Evolutionary conservation across 37 sponge, comb jelly and placozoan genomes (phyloP), one percentile per base, ranked within the genome.

Genomic region (Lycopodina hypogea): DNA sequence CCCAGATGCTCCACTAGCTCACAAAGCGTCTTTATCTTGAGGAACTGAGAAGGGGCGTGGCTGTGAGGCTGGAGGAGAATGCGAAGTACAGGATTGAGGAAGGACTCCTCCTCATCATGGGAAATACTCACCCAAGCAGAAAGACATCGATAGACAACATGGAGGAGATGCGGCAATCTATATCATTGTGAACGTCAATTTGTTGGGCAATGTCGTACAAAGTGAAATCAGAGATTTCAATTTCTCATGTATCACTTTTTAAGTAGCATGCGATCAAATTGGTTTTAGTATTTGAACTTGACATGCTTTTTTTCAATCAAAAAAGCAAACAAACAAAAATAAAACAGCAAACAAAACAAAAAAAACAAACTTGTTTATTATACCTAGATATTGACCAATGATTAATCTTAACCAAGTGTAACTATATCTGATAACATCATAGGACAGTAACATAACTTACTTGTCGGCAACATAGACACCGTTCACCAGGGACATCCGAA

Each of bases 81-180:
- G 12, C 7, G 3, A 34, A 65, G 32, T 2, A 65, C 32, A 12
- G 34, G 66, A 65, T 28, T 32, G 33, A 65, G 2, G 34, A 65
- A 65, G 2, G 30, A 14, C 30, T 2, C 34, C 50, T 70, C 82
- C 29, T n/a, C n/a, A 22, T 79, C 80, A 32, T 38, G n/a, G 19
- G 55, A 28, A 7, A 79, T n/a, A 18, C 7, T 22, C 39, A 79
- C 68, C 80, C 80, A 79, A 3, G 56, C 70, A 35, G 19, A n/a
- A 11, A 79, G 23, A 38, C 58, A 24, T 35, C 68, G 34, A 24
- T 56, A 53, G 38, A 79, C 70, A 69, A 56, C 37, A 3, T 1
- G 3, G 1, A 70, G 58, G 39, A 76, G 62, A 33, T 7, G 33
- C 52, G 53, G 52, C 18, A 3, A 34, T 33, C 74, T 52, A 51